A percentile compares a stretch with the other conserved stretches of the same genome.
phyloP scores from a whole-genome alignment of 2,888 invertebrate species.

The Petrolisthes cinctipes region DNA sequence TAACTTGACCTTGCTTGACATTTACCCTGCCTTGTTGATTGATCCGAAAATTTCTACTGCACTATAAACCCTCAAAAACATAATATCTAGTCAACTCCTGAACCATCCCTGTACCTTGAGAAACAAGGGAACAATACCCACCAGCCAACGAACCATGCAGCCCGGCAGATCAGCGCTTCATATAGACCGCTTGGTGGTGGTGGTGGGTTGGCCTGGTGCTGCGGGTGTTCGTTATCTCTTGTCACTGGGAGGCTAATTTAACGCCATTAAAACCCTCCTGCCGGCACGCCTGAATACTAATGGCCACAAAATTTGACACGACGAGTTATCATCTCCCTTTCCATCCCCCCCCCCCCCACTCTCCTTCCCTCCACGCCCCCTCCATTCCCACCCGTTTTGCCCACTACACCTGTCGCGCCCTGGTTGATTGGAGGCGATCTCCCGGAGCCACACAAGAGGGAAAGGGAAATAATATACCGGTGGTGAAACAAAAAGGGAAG shows the following conservation, averaged over 20 bases:
- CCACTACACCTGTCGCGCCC: background rate
- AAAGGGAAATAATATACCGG: background rate
- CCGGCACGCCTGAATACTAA: conserved; percentile 43
- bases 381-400: background rate
- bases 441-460: conserved; percentile 4
- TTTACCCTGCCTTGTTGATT: too few species aligned
- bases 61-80: too few species aligned
- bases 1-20: too few species aligned
- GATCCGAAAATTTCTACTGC: too few species aligned
- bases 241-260: conserved; percentile 40
- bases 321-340: background rate
- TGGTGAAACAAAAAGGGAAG: background rate
- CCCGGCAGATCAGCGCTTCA: background rate
- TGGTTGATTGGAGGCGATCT: background rate
- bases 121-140: too few species aligned
- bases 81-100: too few species aligned
- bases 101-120: too few species aligned
- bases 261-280: conserved; percentile 40
- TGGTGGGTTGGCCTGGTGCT: conserved; percentile 17
- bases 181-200: background rate
- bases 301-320: conserved; percentile 25
- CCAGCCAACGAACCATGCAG: background rate
- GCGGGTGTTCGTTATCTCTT: conserved; percentile 25
- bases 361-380: background rate
- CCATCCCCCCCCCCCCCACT: background rate